A percentile compares a stretch with the other conserved stretches of the same genome.
These are phyloP conservation scores for Tetramorium parvispinum DNA, from an alignment of 1,140 invertebrate genomes.

Conservation along the genomic window DNA sequence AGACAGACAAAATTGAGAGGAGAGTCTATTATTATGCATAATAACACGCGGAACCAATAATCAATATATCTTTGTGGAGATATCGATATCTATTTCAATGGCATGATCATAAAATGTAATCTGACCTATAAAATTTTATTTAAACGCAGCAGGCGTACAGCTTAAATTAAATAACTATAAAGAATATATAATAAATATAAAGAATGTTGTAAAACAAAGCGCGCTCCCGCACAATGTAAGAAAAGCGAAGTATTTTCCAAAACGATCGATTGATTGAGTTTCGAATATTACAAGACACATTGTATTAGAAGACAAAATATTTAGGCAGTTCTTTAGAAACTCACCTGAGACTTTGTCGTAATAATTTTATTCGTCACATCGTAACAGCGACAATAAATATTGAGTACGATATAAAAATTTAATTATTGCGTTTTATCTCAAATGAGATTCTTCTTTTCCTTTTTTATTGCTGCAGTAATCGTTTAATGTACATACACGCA, in stretches of 20 bases:
- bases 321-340: neutral
- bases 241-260: neutral
- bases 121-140: neutral
- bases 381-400: neutral
- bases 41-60: neutral
- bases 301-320: neutral
- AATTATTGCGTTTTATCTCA: conserved; percentile 1
- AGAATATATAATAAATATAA: neutral
- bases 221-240: neutral
- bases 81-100: conserved; percentile 16
- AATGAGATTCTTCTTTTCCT: neutral
- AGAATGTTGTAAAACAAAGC: neutral
- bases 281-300: neutral
- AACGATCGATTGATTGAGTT: neutral
- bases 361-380: neutral
- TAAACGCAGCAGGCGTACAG: neutral
- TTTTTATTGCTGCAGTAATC: neutral
- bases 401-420: neutral
- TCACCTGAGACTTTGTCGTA: neutral
- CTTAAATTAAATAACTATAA: neutral
- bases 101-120: neutral
- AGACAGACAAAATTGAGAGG: neutral
- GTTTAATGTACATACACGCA: neutral
- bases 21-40: neutral
- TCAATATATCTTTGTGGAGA: neutral